Evolutionary conservation across 2,888 invertebrate genomes (phyloP).

Genomic region (Hemicrepidius hirtus): DNA sequence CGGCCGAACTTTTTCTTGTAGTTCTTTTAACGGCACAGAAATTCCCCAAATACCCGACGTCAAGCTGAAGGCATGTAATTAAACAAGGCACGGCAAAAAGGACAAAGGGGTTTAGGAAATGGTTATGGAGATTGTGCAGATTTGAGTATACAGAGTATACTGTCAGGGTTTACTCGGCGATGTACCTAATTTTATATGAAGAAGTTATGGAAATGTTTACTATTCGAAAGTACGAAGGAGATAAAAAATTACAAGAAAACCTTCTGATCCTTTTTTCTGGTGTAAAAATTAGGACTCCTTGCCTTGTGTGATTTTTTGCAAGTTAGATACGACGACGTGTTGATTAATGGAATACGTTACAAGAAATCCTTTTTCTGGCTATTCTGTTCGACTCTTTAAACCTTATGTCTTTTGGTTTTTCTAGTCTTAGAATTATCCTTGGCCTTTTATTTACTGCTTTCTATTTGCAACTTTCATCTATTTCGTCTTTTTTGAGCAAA

Average conservation of each 20-base stretch:
- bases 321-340: slow-evolving; percentile 40
- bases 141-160: no score
- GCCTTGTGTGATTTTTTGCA: slow-evolving; percentile 39
- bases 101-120: slow-evolving; percentile 19
- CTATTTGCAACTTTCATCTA: no score
- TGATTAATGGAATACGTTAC: slow-evolving; percentile 41
- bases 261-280: slow-evolving; percentile 35
- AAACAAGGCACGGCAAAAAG: slow-evolving; percentile 18
- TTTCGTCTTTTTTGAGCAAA: no score
- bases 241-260: slow-evolving; percentile 14
- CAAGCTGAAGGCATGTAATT: slow-evolving; percentile 24
- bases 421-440: slow-evolving; percentile 2
- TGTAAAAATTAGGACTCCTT: slow-evolving; percentile 40
- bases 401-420: slow-evolving; percentile 18
- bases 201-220: slow-evolving; percentile 19
- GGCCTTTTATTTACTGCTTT: neutral
- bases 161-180: slow-evolving; percentile 21
- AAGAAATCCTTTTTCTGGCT: slow-evolving; percentile 12
- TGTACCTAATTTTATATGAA: slow-evolving; percentile 24
- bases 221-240: neutral
- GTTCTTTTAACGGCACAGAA: slow-evolving; percentile 9
- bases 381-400: slow-evolving; percentile 9
- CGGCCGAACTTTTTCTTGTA: slow-evolving; percentile 11
- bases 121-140: slow-evolving; percentile 28
- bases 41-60: slow-evolving; percentile 6